phyloP scores from a whole-genome alignment of 2,888 invertebrate genomes.

The Apamea monoglypha region DNA sequence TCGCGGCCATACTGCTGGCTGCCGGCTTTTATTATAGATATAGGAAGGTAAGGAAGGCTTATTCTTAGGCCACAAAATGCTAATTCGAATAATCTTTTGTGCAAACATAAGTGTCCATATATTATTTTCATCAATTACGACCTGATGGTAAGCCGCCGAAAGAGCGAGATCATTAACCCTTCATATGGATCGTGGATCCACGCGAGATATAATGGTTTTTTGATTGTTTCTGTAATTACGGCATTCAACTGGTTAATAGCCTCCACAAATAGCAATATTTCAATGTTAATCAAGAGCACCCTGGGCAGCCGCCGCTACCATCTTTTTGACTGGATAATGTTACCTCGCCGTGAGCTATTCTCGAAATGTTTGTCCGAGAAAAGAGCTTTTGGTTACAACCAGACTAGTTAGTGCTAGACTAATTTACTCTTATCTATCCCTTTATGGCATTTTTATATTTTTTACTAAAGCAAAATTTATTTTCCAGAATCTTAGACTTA shows the following conservation, averaged over 20 bases:
- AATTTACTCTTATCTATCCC: no score
- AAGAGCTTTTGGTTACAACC: not conserved
- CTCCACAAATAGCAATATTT: not conserved
- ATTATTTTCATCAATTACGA: not conserved
- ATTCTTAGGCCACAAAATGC: not conserved
- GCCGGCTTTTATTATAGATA: conserved; percentile 92
- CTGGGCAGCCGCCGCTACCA: no score
- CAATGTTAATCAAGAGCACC: not conserved
- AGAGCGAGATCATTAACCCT: not conserved
- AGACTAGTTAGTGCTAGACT: not conserved
- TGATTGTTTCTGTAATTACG: no score
- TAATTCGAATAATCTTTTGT: not conserved
- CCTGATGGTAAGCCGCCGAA: conserved; percentile 1
- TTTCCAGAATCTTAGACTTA: conserved; percentile 90
- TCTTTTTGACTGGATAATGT: not conserved
- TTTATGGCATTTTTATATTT: no score
- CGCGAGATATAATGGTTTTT: no score
- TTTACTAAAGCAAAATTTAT: not conserved
- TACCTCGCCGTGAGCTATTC: not conserved
- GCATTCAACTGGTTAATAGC: no score
- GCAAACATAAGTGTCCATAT: not conserved
- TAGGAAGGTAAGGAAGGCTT: conserved; percentile 83
- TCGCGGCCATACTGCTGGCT: conserved; percentile 91
- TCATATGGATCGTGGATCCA: no score
- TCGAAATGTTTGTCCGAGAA: not conserved